Conservation (phyloP, 2,888 invertebrate species). For the Charanyca ferruginea region DNA sequence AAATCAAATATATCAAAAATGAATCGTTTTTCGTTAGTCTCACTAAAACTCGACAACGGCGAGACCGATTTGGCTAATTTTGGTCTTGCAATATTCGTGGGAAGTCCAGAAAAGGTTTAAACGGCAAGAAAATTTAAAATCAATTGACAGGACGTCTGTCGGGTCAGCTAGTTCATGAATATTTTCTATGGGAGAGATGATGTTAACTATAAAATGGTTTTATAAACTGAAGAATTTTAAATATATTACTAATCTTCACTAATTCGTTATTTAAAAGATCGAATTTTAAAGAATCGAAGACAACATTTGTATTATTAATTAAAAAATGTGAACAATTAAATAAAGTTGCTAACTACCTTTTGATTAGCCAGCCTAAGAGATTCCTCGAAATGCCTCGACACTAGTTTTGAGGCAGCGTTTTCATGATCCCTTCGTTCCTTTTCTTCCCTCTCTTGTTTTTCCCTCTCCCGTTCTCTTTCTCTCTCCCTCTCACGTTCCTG, state of each 20-base stretch:
- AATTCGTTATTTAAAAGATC: background rate
- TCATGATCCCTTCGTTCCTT: constrained; percentile 92
- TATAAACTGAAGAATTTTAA: background rate
- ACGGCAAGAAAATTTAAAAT: no score
- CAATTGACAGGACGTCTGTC: no score
- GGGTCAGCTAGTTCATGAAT: no score
- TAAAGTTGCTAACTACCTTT: constrained; percentile 89
- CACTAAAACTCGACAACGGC: no score
- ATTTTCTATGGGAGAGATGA: background rate
- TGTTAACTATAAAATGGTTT: background rate
- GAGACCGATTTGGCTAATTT: no score
- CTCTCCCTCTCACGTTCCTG: constrained; percentile 91
- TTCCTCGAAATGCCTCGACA: constrained; percentile 97
- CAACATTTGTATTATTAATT: background rate
- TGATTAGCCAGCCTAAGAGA: constrained; percentile 95
- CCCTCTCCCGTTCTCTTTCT: constrained; percentile 87
- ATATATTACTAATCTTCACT: background rate
- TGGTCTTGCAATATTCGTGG: no score
- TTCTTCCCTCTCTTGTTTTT: constrained; percentile 90
- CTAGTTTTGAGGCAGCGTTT: constrained; percentile 95
- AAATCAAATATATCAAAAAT: no score
- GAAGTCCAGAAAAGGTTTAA: no score
- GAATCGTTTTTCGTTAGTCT: no score
- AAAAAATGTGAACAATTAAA: background rate
- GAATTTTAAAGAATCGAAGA: background rate